phyloP scores from a whole-genome alignment of 92 coral and sea anemone species.

The Phymanthus crucifer region DNA sequence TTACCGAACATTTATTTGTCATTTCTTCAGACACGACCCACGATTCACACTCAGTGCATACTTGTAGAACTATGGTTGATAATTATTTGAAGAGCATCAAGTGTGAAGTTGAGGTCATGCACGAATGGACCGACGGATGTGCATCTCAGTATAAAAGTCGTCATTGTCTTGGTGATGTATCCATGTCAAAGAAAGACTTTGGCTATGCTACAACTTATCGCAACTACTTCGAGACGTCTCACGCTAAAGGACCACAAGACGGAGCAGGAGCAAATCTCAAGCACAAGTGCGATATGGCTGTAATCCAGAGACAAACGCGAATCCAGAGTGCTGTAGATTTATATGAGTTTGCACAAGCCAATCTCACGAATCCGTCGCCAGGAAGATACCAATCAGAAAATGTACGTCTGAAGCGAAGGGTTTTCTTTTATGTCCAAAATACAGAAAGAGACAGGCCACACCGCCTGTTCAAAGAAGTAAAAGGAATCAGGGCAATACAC shows the following conservation, averaged over 20 bases:
- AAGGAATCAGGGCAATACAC: constrained; percentile 31
- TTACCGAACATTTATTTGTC: constrained; percentile 43
- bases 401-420: constrained; percentile 29
- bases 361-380: constrained; percentile 33
- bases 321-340: constrained; percentile 57
- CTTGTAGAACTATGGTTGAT: constrained; percentile 25
- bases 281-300: constrained; percentile 45
- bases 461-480: constrained; percentile 22
- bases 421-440: constrained; percentile 19
- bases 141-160: constrained; percentile 53
- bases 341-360: constrained; percentile 37
- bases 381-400: constrained; percentile 49
- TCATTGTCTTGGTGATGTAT: constrained; percentile 64
- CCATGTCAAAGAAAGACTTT: constrained; percentile 40
- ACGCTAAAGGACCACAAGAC: constrained; percentile 52
- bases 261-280: constrained; percentile 41
- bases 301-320: constrained; percentile 21
- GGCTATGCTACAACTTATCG: constrained; percentile 43
- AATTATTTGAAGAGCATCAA: constrained; percentile 42
- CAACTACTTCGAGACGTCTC: constrained; percentile 51
- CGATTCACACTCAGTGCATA: constrained; percentile 59
- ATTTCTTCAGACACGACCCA: constrained; percentile 46
- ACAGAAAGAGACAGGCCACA: background rate
- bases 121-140: constrained; percentile 60
- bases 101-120: constrained; percentile 22